These are phyloP conservation scores for Smittia aterrima DNA, from an alignment of 2,888 invertebrate species.

Conservation along the genomic window DNA sequence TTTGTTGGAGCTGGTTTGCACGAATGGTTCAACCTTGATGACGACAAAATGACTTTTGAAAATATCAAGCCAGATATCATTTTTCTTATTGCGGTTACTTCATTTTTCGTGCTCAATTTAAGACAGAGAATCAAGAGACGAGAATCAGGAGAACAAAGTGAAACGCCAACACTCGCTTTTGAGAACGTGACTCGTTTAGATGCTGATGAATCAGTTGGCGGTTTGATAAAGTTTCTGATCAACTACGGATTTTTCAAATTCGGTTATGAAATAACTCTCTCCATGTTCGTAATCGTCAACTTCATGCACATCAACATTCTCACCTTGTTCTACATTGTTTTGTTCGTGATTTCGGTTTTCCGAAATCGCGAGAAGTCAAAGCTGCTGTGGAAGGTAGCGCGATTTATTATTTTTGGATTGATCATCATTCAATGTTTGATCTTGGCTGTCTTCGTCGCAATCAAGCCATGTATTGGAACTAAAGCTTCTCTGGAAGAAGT, in stretches of 20 bases:
- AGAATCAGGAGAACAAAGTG: not conserved
- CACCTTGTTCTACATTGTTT: not conserved
- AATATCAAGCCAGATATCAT: not conserved
- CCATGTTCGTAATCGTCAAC: not conserved
- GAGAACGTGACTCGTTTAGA: constrained; percentile 56
- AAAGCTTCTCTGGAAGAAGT: too few relatives aligned
- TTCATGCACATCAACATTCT: not conserved
- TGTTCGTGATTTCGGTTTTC: not conserved
- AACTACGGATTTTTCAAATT: constrained; percentile 74
- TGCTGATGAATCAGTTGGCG: constrained; percentile 61
- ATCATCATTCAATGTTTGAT: not conserved
- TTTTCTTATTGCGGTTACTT: not conserved
- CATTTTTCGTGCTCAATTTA: not conserved
- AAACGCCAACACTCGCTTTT: not conserved
- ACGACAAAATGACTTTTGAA: not conserved
- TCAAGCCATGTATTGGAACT: not conserved
- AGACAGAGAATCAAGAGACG: constrained; percentile 55
- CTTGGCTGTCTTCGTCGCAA: not conserved
- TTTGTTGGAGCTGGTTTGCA: not conserved
- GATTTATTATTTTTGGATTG: too few relatives aligned
- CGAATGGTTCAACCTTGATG: not conserved
- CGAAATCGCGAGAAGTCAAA: too few relatives aligned
- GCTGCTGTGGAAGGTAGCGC: not conserved
- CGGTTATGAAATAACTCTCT: constrained; percentile 64
- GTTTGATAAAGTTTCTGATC: constrained; percentile 62